Evolutionary conservation across 1,140 invertebrate species (phyloP).

Genomic region (Araneus ventricosus): DNA sequence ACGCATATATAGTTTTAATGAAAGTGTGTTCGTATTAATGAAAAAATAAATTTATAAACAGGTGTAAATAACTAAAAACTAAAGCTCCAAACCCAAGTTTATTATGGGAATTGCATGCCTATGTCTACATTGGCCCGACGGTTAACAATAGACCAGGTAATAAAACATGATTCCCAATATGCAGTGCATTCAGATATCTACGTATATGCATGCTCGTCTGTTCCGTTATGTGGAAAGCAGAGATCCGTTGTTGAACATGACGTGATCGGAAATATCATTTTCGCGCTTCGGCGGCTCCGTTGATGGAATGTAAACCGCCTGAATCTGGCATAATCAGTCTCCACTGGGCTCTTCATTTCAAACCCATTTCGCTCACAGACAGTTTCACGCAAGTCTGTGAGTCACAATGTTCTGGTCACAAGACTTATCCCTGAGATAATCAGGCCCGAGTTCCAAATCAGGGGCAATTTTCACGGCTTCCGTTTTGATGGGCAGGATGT

Average conservation of each 20-base stretch:
- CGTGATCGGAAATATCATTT: constrained; percentile 39
- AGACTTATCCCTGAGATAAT: background rate
- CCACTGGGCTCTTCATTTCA: constrained; percentile 45
- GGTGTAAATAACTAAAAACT: too few species aligned
- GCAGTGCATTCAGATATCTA: background rate
- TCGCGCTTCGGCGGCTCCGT: background rate
- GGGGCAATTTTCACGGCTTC: background rate
- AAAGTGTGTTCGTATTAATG: too few species aligned
- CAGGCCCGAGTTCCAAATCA: background rate
- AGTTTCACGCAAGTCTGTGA: background rate
- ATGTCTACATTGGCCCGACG: too few species aligned
- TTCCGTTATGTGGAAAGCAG: background rate
- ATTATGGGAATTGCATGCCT: too few species aligned
- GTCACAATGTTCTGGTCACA: constrained; percentile 40
- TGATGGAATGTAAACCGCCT: constrained; percentile 44
- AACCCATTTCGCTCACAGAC: constrained; percentile 2
- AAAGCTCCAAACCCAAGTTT: too few species aligned
- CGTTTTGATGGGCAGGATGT: background rate
- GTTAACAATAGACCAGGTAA: background rate
- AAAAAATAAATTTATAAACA: too few species aligned
- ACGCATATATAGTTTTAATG: too few species aligned
- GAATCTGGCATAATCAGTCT: constrained; percentile 41
- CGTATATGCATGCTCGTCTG: background rate
- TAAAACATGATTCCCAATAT: background rate
- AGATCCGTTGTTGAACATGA: background rate